phyloP scores from a whole-genome alignment of 1,140 invertebrate species.

The Neodiprion pinetum region DNA sequence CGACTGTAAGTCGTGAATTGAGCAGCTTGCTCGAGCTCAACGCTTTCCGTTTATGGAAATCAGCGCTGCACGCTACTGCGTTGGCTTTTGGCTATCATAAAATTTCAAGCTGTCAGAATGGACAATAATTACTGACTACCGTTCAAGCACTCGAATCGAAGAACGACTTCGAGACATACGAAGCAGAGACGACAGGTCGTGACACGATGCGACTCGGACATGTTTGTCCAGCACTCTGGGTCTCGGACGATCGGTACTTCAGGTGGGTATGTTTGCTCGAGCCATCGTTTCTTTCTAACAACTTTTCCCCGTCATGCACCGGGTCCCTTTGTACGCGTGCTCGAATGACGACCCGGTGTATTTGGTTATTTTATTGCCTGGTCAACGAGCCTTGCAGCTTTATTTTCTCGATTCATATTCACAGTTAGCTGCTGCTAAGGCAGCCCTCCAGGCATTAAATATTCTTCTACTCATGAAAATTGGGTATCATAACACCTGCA shows the following conservation, averaged over 20 bases:
- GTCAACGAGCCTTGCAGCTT: background rate
- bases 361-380: background rate
- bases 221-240: slow-evolving; percentile 8
- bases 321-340: background rate
- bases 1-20: too few species aligned
- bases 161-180: background rate
- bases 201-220: background rate
- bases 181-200: slow-evolving; percentile 1
- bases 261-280: background rate
- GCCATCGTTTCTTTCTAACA: background rate
- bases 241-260: background rate
- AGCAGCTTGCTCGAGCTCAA: too few species aligned
- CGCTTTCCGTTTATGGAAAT: background rate
- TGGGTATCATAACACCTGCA: background rate
- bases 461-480: background rate
- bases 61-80: background rate
- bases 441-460: background rate
- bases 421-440: background rate
- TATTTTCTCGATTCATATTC: background rate
- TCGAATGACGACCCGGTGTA: background rate
- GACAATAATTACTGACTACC: background rate
- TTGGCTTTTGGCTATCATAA: background rate
- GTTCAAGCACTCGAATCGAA: slow-evolving; percentile 2
- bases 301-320: background rate
- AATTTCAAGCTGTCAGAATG: background rate